Conservation (phyloP, 2,113 vertebrate genomes). For the Lepisosteus oculatus region DNA sequence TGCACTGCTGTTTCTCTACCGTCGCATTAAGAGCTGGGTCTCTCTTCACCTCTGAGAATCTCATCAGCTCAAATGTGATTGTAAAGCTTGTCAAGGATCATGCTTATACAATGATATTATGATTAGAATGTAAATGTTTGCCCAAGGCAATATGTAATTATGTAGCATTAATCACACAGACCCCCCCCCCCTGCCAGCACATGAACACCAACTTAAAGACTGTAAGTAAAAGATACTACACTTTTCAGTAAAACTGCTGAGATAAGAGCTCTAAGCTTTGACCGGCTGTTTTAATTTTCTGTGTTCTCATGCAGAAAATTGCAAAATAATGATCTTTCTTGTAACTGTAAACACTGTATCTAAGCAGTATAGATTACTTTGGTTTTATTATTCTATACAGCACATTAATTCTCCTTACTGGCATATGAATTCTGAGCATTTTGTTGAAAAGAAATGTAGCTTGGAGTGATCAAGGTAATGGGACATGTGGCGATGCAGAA, state of each 20-base stretch:
- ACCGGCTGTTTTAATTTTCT: slow-evolving; percentile 24
- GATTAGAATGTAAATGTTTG: slow-evolving; percentile 11
- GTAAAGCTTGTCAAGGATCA: not conserved
- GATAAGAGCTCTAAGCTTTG: slow-evolving; percentile 3
- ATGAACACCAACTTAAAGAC: not conserved
- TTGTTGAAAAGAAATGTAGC: slow-evolving; percentile 2
- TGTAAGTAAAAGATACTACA: not conserved
- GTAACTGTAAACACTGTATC: slow-evolving; percentile 27
- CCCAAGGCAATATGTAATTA: not conserved
- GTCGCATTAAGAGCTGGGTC: not conserved
- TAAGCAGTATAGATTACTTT: slow-evolving; percentile 36
- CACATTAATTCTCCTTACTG: slow-evolving; percentile 5
- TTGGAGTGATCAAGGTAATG: not conserved
- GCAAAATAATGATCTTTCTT: slow-evolving; percentile 18
- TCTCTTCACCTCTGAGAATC: not conserved
- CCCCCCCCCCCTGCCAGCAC: not conserved
- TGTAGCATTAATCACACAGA: not conserved
- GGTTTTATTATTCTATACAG: slow-evolving; percentile 15
- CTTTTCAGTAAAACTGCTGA: not conserved
- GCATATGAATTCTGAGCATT: not conserved
- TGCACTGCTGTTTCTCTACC: not conserved
- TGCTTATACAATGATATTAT: not conserved
- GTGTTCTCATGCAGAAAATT: slow-evolving; percentile 24
- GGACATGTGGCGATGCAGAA: not conserved
- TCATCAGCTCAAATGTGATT: not conserved